Evolutionary conservation across 2,797 vertebrate species (phyloP).

Genomic region (Tapera naevia): DNA sequence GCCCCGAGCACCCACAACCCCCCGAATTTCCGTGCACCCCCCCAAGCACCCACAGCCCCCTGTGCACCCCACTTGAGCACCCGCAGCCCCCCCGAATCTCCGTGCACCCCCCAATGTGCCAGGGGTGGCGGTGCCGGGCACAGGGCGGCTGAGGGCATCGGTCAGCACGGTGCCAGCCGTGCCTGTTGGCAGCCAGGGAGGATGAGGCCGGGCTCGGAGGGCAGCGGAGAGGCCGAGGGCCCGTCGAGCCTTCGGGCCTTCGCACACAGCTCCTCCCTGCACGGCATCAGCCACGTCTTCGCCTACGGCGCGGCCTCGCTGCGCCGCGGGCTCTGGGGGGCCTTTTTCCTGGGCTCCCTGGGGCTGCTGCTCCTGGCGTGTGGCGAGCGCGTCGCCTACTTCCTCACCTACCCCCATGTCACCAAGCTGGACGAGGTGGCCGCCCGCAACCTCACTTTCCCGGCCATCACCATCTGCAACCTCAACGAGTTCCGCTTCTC

Average conservation of each 20-base stretch:
- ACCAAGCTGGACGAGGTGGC: constrained; percentile 96
- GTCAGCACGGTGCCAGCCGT: too few species aligned
- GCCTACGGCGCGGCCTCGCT: constrained; percentile 87
- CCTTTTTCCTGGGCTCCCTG: constrained; percentile 85
- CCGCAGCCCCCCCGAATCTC: too few species aligned
- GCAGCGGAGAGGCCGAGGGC: constrained; percentile 57
- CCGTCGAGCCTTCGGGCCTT: constrained; percentile 87
- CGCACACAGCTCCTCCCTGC: constrained; percentile 87
- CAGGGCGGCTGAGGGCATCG: too few species aligned
- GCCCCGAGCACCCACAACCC: too few species aligned
- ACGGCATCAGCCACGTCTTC: constrained; percentile 91
- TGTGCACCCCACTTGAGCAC: too few species aligned
- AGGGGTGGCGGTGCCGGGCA: too few species aligned
- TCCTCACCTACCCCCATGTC: constrained; percentile 92
- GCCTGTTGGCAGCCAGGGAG: too few species aligned
- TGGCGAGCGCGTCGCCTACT: constrained; percentile 87
- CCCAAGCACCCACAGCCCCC: too few species aligned
- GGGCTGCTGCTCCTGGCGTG: constrained; percentile 84
- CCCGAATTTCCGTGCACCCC: too few species aligned
- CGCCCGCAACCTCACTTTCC: constrained; percentile 87
- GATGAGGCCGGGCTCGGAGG: constrained; percentile 53
- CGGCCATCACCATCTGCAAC: constrained; percentile 89
- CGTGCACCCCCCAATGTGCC: too few species aligned
- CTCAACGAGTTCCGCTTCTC: constrained; percentile 91
- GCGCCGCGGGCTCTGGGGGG: constrained; percentile 85